Evolutionary conservation across 2,113 vertebrate species (phyloP), one percentile per base, ranked within the genome.

Genomic region (Rousettus leschenaultii): DNA sequence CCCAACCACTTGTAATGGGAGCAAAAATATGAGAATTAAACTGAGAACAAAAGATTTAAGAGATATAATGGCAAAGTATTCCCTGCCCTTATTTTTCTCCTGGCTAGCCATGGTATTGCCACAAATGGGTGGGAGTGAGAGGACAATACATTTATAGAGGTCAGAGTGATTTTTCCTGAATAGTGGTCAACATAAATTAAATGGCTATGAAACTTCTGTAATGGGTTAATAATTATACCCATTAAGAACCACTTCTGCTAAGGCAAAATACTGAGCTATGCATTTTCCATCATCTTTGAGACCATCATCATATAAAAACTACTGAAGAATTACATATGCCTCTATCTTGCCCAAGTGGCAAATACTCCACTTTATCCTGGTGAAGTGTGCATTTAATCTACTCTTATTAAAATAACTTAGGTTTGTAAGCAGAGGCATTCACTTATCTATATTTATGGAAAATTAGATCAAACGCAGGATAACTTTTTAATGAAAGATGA

Each of bases 391-490:
- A 53, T 71, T 86, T 59, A 22, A 89, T n/a, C 66, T 57, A 68
- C 35, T 86, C 22, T 89, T 77, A 86, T 63, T 85, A 86, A 80
- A 28, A 95, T 86, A 97, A 97, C 96, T 97, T 91, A 98, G 95
- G 57, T 0, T 92, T 75, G 45, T 48, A 96, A 93, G 85, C 65
- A 97, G 83, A 94, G 51, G 70, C 48, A 97, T 86, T 97, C 89
- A 97, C 68, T 95, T 94, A 97, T 86, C 91, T 89, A 70, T 95
- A 96, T 97, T 98, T 97, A 97, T 75, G 30, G 33, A 96, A 98
- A 97, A 96, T 97, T 77, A 97, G 77, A 86, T 78, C 28, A 89
- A 96, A 97, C 1, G 35, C 40, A 97, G 86, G 24, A 94, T 90
- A 97, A 95, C 93, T 71, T 51, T 96, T 51, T 96, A 3, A 0